phyloP scores from a whole-genome alignment of 2,888 invertebrate genomes.

The Torymus auratus region DNA sequence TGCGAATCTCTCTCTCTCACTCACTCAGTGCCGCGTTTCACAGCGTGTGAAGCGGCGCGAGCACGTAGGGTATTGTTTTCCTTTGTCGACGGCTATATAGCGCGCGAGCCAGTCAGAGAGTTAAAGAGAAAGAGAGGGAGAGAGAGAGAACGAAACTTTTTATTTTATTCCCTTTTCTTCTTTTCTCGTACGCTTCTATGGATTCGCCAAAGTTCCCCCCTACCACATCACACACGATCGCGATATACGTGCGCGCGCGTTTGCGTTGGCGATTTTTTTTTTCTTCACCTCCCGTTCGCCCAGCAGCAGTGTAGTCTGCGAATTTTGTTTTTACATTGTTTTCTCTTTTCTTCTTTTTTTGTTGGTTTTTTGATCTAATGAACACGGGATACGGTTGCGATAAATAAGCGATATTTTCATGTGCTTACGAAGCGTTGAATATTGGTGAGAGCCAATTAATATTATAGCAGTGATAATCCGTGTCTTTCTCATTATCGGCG shows the following conservation, averaged over 20 bases:
- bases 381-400: too few species aligned
- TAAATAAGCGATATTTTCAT: too few species aligned
- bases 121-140: background rate
- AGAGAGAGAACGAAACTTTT: background rate
- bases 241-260: too few species aligned
- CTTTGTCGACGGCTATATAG: slow-evolving; percentile 39
- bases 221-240: too few species aligned
- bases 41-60: slow-evolving; percentile 3
- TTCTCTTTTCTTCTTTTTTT: background rate
- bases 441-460: too few species aligned
- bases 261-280: too few species aligned
- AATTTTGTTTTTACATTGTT: too few species aligned
- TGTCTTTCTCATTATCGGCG: too few species aligned
- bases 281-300: too few species aligned
- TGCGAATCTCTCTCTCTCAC: slow-evolving; percentile 40
- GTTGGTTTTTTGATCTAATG: background rate
- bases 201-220: slow-evolving; percentile 11
- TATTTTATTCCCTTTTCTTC: slow-evolving; percentile 8
- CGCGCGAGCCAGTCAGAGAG: slow-evolving; percentile 12
- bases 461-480: too few species aligned
- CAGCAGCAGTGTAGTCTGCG: too few species aligned
- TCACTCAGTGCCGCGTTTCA: slow-evolving; percentile 13
- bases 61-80: slow-evolving; percentile 51
- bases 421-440: too few species aligned
- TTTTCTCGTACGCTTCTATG: slow-evolving; percentile 8